Conservation (phyloP, 2,888 invertebrate genomes). For the Gari tellinella region DNA sequence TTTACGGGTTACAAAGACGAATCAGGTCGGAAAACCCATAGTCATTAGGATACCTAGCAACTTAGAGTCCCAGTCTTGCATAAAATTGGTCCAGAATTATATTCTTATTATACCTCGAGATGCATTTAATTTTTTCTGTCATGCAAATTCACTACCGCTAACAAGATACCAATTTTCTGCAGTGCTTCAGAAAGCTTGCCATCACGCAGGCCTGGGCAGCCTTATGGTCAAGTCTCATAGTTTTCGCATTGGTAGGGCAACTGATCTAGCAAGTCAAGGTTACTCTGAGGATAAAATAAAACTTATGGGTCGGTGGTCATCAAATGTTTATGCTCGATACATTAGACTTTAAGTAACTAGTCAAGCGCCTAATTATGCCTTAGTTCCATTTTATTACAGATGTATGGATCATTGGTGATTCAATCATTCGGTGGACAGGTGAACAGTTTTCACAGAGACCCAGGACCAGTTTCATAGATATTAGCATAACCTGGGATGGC, state of each 20-base stretch:
- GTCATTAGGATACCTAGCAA: not conserved
- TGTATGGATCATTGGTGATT: conserved; percentile 32
- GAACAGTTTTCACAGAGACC: not conserved
- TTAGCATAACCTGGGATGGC: conserved; percentile 11
- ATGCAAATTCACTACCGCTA: conserved; percentile 10
- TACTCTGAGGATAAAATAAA: conserved; percentile 15
- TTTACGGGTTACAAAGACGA: conserved; percentile 14
- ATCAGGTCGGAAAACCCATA: conserved; percentile 9
- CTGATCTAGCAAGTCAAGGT: conserved; percentile 22
- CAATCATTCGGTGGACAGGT: conserved; percentile 22
- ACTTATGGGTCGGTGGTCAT: conserved; percentile 32
- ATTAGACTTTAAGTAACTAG: conserved; percentile 15
- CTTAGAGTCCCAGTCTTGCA: not conserved
- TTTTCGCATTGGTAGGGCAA: conserved; percentile 39
- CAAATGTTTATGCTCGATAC: conserved; percentile 10
- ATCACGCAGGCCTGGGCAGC: not conserved
- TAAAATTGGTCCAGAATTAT: conserved; percentile 6
- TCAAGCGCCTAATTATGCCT: too few species aligned
- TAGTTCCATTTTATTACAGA: conserved; percentile 25
- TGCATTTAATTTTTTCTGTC: conserved; percentile 7
- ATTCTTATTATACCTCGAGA: not conserved
- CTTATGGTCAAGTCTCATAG: conserved; percentile 12
- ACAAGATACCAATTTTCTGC: conserved; percentile 36
- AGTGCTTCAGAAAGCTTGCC: conserved; percentile 12
- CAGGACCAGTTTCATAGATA: not conserved